Percentiles rank a stretch among this genome's conserved stretches.
Conservation (phyloP, 2,888 invertebrate genomes). For the Linnaemya tessellans region DNA sequence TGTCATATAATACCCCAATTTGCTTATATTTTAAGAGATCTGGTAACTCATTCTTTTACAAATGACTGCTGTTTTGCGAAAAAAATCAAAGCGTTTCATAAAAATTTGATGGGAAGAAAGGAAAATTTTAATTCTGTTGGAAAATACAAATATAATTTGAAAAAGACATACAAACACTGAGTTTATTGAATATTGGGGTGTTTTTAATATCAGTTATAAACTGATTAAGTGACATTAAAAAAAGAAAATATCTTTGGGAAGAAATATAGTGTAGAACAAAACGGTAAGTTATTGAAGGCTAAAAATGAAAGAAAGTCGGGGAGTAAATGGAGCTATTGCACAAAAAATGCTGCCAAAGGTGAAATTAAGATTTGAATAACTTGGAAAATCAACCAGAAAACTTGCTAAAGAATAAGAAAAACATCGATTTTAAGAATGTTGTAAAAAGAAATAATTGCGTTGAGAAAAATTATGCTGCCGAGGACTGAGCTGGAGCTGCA, state of each 20-base stretch:
- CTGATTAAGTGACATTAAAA: background rate
- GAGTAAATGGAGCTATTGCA: slow-evolving; percentile 14
- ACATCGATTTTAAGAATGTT: slow-evolving; percentile 15
- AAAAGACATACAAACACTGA: slow-evolving; percentile 16
- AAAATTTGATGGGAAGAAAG: slow-evolving; percentile 60
- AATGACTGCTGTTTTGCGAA: slow-evolving; percentile 68
- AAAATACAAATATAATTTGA: background rate
- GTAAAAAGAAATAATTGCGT: slow-evolving; percentile 47
- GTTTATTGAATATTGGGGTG: background rate
- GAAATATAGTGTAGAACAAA: slow-evolving; percentile 50
- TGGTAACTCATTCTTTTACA: slow-evolving; percentile 44
- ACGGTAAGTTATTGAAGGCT: slow-evolving; percentile 55
- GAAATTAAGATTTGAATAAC: background rate
- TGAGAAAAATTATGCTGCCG: slow-evolving; percentile 29
- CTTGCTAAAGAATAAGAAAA: slow-evolving; percentile 9
- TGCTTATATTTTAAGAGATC: background rate
- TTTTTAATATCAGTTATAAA: background rate
- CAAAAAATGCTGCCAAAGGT: slow-evolving; percentile 7
- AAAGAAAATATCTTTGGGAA: slow-evolving; percentile 3
- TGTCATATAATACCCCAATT: background rate
- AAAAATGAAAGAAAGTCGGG: slow-evolving; percentile 1
- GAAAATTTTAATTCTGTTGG: slow-evolving; percentile 44
- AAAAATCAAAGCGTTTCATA: slow-evolving; percentile 70
- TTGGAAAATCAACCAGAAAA: background rate
- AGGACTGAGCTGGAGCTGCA: background rate